phyloP scores from a whole-genome alignment of 2,797 vertebrate genomes.

The Cyclura pinguis region DNA sequence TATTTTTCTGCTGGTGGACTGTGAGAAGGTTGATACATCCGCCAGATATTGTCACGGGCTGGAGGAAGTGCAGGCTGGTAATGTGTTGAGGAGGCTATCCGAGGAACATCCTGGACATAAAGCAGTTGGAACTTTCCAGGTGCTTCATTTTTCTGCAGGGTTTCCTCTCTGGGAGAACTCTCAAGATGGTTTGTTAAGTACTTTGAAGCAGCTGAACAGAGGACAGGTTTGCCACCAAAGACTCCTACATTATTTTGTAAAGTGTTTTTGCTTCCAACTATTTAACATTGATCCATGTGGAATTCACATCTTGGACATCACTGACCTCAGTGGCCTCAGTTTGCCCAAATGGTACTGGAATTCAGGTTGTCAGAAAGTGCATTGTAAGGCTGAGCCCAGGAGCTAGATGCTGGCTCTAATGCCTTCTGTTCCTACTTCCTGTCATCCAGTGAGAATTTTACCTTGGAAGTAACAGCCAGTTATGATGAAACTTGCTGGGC shows the following conservation, averaged over 20 bases:
- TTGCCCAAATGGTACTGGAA: slow-evolving; percentile 85
- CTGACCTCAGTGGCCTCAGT: slow-evolving; percentile 90
- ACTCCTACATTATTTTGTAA: slow-evolving; percentile 88
- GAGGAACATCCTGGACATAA: slow-evolving; percentile 82
- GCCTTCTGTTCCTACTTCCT: slow-evolving; percentile 86
- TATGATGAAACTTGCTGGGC: slow-evolving; percentile 87
- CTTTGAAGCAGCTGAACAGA: slow-evolving; percentile 86
- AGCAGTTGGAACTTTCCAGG: slow-evolving; percentile 84
- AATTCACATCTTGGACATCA: slow-evolving; percentile 91
- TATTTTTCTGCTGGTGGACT: slow-evolving; percentile 68
- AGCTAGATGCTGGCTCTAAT: slow-evolving; percentile 87
- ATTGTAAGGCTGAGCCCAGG: slow-evolving; percentile 87
- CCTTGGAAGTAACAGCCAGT: slow-evolving; percentile 83
- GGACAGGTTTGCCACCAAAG: slow-evolving; percentile 88
- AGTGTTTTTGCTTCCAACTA: slow-evolving; percentile 86
- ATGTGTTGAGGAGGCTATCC: slow-evolving; percentile 85
- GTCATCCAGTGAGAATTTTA: slow-evolving; percentile 88
- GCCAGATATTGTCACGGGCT: slow-evolving; percentile 84
- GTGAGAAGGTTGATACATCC: slow-evolving; percentile 80
- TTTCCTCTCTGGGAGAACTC: slow-evolving; percentile 85
- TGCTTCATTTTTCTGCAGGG: slow-evolving; percentile 85
- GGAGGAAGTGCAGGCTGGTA: slow-evolving; percentile 88
- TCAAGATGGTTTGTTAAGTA: slow-evolving; percentile 85
- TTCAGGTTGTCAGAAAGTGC: slow-evolving; percentile 93
- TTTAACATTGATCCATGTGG: slow-evolving; percentile 87